Conservation (phyloP, 2,888 invertebrate genomes). For the Chydorus sphaericus region DNA sequence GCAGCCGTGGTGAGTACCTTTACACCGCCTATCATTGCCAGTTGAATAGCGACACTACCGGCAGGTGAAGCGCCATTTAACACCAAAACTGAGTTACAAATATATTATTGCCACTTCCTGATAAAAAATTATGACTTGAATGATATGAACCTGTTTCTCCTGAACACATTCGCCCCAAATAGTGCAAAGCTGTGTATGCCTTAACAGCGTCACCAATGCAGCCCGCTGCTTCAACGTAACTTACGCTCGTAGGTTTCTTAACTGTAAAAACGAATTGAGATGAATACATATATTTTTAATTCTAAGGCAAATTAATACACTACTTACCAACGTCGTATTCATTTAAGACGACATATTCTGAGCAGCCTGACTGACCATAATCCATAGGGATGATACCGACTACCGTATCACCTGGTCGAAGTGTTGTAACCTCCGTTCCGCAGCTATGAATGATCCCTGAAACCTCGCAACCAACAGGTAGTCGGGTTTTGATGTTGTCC, state of each 20-base stretch:
- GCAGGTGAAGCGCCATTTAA: slow-evolving; percentile 32
- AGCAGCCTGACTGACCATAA: slow-evolving; percentile 30
- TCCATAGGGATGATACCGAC: slow-evolving; percentile 32
- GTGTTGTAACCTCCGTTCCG: slow-evolving; percentile 28
- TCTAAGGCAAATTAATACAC: slow-evolving; percentile 3
- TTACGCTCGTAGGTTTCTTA: slow-evolving; percentile 29
- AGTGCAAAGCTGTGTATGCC: slow-evolving; percentile 34
- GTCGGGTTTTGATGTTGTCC: slow-evolving; percentile 20
- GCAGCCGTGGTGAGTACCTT: slow-evolving; percentile 31
- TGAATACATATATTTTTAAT: too few species aligned
- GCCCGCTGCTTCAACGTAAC: slow-evolving; percentile 31
- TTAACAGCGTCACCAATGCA: slow-evolving; percentile 31
- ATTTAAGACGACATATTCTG: slow-evolving; percentile 29
- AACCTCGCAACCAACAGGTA: slow-evolving; percentile 29
- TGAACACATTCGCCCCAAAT: slow-evolving; percentile 29
- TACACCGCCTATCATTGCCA: slow-evolving; percentile 33
- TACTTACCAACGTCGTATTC: slow-evolving; percentile 32
- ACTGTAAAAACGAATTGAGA: too few species aligned
- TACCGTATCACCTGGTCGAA: slow-evolving; percentile 30
- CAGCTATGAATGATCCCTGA: slow-evolving; percentile 29
- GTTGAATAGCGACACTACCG: slow-evolving; percentile 30
- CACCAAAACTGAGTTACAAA: slow-evolving; percentile 28
- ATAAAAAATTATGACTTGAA: background rate
- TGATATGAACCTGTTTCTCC: slow-evolving; percentile 27
- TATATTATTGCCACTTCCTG: background rate